Evolutionary conservation across 92 coral and sea anemone species (phyloP), one percentile per base, ranked within the genome.

Genomic region (Siderastrea radians): DNA sequence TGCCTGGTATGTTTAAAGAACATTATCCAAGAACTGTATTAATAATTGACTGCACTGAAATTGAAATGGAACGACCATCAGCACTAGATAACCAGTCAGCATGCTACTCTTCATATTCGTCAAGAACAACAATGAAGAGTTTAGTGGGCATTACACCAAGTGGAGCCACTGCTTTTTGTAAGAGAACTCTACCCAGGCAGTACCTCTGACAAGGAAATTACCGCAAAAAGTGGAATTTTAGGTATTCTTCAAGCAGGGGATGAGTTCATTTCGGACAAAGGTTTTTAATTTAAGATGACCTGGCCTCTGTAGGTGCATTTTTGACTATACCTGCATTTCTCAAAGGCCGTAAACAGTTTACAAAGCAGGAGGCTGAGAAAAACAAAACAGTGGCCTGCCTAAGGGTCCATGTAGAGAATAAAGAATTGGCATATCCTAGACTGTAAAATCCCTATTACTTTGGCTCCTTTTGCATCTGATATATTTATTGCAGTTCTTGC

Each of bases 391-490:
- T 86, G 69, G 93, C 93, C 68, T 65, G 83, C 72, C 75, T 86
- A 68, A 54, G 92, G 57, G 83, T 89, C 71, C 90, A 89, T 75
- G 92, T 90, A 19, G 93, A 86, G 93, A 26, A 78, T 86, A 6
- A 90, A 86, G 74, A 90, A 90, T 91, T 90, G 93, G 91, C 93
- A 90, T 62, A 90, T 86, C 47, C 61, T 78, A n/a, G 93, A 90
- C 74, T 68, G 57, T 43, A 89, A 77, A 89, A 61, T 85, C 61
- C 77, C 93, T 61, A 64, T 89, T 26, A 75, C 93, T 55, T 68
- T 72, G 58, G 88, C 84, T 64, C 88, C 92, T 51, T 44, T 80
- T 74, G 88, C 94, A 57, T 86, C 88, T 72, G 94, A 87, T 59
- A 87, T 91, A 49, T 73, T 87, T 15, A 81, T 77, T 77, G 91